These are phyloP conservation scores for Physeter macrocephalus DNA, from an alignment of 2,113 vertebrate species.

Conservation along the genomic window DNA sequence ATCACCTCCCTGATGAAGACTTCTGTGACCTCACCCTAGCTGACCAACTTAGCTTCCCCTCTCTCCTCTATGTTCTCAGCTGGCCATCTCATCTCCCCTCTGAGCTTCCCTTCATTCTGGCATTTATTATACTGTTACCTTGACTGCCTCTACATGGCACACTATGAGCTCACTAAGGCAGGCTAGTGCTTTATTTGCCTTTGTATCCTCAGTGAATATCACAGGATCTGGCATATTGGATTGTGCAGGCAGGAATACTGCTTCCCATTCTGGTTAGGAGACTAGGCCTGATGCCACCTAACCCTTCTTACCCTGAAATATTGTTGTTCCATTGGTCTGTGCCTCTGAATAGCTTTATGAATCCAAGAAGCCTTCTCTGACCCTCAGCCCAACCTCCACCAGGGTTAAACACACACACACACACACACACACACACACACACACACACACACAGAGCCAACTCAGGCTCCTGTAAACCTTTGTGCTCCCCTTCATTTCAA, in stretches of 20 bases:
- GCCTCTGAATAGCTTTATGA: background rate
- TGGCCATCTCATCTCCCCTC: background rate
- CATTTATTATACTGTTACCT: background rate
- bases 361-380: background rate
- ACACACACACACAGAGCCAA: background rate
- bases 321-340: background rate
- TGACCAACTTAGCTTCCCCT: background rate
- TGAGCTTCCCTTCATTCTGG: background rate
- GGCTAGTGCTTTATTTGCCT: background rate
- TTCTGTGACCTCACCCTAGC: background rate
- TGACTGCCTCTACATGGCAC: background rate
- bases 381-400: background rate
- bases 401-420: background rate
- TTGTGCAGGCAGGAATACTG: background rate
- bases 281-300: background rate
- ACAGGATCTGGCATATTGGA: background rate
- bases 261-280: background rate
- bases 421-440: background rate
- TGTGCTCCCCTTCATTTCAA: background rate
- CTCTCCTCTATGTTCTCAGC: background rate
- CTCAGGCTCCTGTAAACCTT: background rate
- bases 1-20: background rate
- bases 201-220: background rate
- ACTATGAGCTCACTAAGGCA: background rate
- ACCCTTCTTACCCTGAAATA: background rate